Base-by-base conservation (phyloP, 2,797 vertebrate species). In the Diplodus sargus region DNA sequence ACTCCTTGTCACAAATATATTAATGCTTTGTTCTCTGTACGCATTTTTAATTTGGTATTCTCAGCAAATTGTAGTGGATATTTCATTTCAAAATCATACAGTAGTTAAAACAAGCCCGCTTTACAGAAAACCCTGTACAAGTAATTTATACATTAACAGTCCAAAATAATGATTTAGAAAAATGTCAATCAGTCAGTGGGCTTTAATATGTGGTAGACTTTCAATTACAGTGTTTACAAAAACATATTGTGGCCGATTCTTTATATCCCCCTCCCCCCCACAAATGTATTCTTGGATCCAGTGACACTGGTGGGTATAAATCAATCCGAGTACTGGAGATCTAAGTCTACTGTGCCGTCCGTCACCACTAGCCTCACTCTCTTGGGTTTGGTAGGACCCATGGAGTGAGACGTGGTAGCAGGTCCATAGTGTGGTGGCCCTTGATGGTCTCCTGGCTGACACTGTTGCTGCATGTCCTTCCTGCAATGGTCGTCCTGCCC, bases 341-440 rank as follows among this genome's bases (percentile, higher is more conserved):
- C 97, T 53, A 98, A 91, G 91, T 97, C 95, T 9, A 98, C 97
- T 18, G 96, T 97, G 67, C 96, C 96, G 0, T 98, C 96, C 17
- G 96, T 96, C 70, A 98, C 96, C 53, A 98, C 97, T n/a, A 98
- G 92, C 79, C 97, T 94, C 79, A 98, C 96, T 82, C 97, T 94
- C 89, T 97, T 97, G 77, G 97, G 96, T 74, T 97, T 97, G 43
- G 94, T 90, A 45, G 93, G 14, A 42, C 90, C 92, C 87, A 94
- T 92, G 1, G 96, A 92, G 83, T 95, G 94, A 48, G 95, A 93
- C 0, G 91, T 66, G 4, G 93, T 28, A 12, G 84, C 89, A 12
- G 91, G 87, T 63, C 88, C 92, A 5, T 94, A 94, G 70, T 94
- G 93, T 16, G 93, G 81, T 4, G 90, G 30, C 11, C 87, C 90